A percentile compares a stretch with the other conserved stretches of the same genome.
phyloP scores from a whole-genome alignment of 2,888 invertebrate genomes.

The Salticus scenicus region DNA sequence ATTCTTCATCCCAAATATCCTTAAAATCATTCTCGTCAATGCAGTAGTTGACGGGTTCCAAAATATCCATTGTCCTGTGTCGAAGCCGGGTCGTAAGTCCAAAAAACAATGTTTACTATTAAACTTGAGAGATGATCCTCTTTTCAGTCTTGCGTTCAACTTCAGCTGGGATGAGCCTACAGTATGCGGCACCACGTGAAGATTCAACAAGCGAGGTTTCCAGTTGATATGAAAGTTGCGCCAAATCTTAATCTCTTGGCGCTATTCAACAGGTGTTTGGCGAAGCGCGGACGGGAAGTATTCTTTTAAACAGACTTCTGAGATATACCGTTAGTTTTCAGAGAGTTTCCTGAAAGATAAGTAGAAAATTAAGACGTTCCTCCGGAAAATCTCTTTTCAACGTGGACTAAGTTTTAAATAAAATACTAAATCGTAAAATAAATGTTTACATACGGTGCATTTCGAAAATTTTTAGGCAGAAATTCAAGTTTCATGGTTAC shows the following conservation, averaged over 20 bases:
- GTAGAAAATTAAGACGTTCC: too few relatives aligned
- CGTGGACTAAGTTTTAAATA: too few relatives aligned
- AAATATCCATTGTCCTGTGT: slow-evolving; percentile 55
- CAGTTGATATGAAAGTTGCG: slow-evolving; percentile 19
- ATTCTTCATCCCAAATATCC: slow-evolving; percentile 60
- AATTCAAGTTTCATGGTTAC: too few relatives aligned
- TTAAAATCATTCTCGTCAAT: slow-evolving; percentile 51
- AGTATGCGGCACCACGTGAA: slow-evolving; percentile 49
- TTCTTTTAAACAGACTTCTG: too few relatives aligned
- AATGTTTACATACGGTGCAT: too few relatives aligned
- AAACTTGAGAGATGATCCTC: background rate
- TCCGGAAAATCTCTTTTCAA: too few relatives aligned
- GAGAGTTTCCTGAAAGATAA: too few relatives aligned
- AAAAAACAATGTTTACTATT: background rate
- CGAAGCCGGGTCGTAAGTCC: slow-evolving; percentile 31
- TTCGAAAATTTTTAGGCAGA: too few relatives aligned
- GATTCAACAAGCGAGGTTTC: slow-evolving; percentile 35
- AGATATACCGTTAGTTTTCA: background rate
- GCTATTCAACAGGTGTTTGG: slow-evolving; percentile 58
- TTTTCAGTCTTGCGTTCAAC: slow-evolving; percentile 37
- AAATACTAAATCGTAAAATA: too few relatives aligned
- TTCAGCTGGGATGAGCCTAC: slow-evolving; percentile 52
- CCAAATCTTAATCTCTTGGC: slow-evolving; percentile 31
- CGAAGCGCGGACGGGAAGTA: slow-evolving; percentile 9
- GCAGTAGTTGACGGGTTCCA: slow-evolving; percentile 55